Evolutionary conservation across 1,140 invertebrate species (phyloP).

Genomic region (Lucilia sericata): DNA sequence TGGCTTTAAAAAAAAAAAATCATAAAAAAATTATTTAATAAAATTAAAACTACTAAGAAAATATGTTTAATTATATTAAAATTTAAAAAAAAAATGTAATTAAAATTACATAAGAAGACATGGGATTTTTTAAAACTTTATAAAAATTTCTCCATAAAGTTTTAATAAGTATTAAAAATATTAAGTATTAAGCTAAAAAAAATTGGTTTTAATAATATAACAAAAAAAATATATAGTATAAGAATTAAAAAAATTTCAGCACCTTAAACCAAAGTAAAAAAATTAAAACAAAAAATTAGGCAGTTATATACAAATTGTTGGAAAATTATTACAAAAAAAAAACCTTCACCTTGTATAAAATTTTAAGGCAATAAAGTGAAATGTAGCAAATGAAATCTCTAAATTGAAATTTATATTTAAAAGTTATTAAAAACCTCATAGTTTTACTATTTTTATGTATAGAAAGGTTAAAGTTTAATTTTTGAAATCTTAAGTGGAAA

Average conservation of each 20-base stretch:
- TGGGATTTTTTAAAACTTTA: constrained; percentile 28
- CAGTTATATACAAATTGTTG: too few relatives aligned
- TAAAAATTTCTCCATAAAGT: neutral
- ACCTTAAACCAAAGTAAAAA: constrained; percentile 29
- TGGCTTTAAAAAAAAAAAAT: constrained; percentile 19
- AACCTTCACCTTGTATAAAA: too few relatives aligned
- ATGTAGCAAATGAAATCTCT: too few relatives aligned
- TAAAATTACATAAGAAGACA: constrained; percentile 37
- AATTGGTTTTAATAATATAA: constrained; percentile 8
- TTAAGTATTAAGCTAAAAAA: constrained; percentile 27
- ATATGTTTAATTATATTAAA: constrained; percentile 7
- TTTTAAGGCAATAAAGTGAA: too few relatives aligned
- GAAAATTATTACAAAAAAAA: too few relatives aligned
- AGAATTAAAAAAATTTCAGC: neutral
- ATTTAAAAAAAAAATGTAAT: constrained; percentile 38
- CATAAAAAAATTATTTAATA: neutral
- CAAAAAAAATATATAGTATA: neutral
- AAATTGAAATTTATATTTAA: too few relatives aligned
- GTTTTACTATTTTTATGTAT: too few relatives aligned
- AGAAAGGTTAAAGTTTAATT: too few relatives aligned
- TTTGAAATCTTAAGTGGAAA: too few relatives aligned
- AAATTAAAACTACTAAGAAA: constrained; percentile 14
- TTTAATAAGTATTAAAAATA: neutral
- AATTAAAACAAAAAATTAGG: neutral
- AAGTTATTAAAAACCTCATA: too few relatives aligned